phyloP scores from a whole-genome alignment of 1,140 invertebrate species.

The Drosophila littoralis region DNA sequence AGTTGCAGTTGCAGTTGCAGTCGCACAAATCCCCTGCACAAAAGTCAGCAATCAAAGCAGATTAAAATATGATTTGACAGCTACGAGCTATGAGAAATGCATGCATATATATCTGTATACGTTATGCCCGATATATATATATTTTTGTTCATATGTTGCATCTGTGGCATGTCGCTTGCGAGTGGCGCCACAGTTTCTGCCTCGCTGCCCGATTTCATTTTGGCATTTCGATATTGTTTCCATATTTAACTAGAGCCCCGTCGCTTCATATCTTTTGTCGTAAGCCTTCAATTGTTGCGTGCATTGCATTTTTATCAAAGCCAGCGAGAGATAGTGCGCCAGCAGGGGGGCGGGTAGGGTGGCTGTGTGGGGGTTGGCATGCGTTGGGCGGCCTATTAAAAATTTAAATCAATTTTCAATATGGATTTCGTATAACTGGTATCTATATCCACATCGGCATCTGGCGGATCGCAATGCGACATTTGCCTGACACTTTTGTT shows the following conservation, averaged over 20 bases:
- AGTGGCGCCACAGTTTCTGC: constrained; percentile 28
- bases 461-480: constrained; percentile 35
- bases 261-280: constrained; percentile 59
- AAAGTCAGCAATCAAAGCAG: constrained; percentile 84
- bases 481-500: constrained; percentile 60
- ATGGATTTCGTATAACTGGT: constrained; percentile 67
- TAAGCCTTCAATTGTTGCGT: constrained; percentile 78
- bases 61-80: constrained; percentile 84
- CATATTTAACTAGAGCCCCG: constrained; percentile 73
- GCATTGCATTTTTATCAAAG: constrained; percentile 80
- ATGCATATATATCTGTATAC: constrained; percentile 27
- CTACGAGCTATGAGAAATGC: constrained; percentile 64
- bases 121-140: not conserved
- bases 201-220: constrained; percentile 53
- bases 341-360: not conserved
- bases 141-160: constrained; percentile 52
- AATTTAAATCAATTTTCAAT: constrained; percentile 82
- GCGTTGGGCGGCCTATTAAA: constrained; percentile 67
- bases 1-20: constrained; percentile 21
- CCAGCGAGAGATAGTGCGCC: constrained; percentile 30
- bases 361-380: not conserved
- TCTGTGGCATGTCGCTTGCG: constrained; percentile 55
- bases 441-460: constrained; percentile 36
- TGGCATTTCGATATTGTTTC: constrained; percentile 76
- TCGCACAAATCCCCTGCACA: constrained; percentile 80